A percentile compares a stretch with the other conserved stretches of the same genome.
These are phyloP conservation scores for Drosophila truncata DNA, from an alignment of 1,140 invertebrate species.

Conservation along the genomic window DNA sequence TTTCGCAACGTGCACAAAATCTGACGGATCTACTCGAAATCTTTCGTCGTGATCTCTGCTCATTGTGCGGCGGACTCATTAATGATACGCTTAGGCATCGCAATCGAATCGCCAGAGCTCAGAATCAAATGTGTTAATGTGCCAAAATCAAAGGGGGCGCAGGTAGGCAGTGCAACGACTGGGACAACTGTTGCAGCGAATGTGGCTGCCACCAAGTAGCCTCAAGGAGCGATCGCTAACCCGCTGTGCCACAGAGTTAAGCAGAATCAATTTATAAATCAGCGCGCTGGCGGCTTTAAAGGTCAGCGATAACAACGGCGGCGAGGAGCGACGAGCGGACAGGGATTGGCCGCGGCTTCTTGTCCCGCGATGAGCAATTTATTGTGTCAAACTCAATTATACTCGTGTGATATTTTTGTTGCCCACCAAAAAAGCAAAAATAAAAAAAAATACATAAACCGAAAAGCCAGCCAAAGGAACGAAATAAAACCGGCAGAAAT, in stretches of 20 bases:
- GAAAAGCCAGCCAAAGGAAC: conserved; percentile 28
- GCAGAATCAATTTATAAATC: conserved; percentile 84
- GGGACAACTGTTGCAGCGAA: conserved; percentile 20
- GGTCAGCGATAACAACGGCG: conserved; percentile 80
- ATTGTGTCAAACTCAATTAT: conserved; percentile 85
- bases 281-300: conserved; percentile 76
- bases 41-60: conserved; percentile 1
- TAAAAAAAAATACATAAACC: conserved; percentile 14
- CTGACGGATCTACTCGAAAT: conserved; percentile 1
- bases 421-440: conserved; percentile 50
- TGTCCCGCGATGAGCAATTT: conserved; percentile 82
- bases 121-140: conserved; percentile 74
- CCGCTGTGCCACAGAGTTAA: conserved; percentile 81
- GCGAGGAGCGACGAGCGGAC: conserved; percentile 2
- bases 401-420: conserved; percentile 84
- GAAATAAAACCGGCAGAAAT: conserved; percentile 47
- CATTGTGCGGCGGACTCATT: conserved; percentile 55
- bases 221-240: conserved; percentile 53
- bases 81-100: conserved; percentile 62
- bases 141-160: conserved; percentile 58
- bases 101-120: conserved; percentile 22
- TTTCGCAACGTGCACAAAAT: conserved; percentile 1
- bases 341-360: conserved; percentile 61
- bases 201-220: conserved; percentile 39
- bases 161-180: conserved; percentile 36